A percentile compares a stretch with the other conserved stretches of the same genome.
phyloP scores from a whole-genome alignment of 2,113 vertebrate species.

The Apistogramma diplotaenia region DNA sequence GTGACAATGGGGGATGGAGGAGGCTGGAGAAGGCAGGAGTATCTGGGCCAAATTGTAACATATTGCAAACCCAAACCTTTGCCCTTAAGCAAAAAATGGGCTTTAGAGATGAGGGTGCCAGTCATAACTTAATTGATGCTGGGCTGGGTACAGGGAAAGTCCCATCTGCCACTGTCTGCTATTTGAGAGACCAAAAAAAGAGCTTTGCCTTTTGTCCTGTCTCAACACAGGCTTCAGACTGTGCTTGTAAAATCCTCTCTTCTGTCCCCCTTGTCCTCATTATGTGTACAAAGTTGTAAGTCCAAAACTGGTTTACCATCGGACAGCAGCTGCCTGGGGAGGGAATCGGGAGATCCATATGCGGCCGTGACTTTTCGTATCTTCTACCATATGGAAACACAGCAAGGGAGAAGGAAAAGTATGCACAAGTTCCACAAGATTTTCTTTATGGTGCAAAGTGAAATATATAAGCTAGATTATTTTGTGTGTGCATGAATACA shows the following conservation, averaged over 20 bases:
- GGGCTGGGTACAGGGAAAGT: constrained; percentile 26
- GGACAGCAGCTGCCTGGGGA: constrained; percentile 32
- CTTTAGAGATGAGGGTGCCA: constrained; percentile 63
- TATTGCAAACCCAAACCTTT: constrained; percentile 49
- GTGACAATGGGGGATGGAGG: constrained; percentile 11
- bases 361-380: constrained; percentile 51
- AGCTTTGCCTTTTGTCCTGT: constrained; percentile 43
- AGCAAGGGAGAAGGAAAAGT: not conserved
- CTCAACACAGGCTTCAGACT: constrained; percentile 48
- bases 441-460: not conserved
- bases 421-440: constrained; percentile 12
- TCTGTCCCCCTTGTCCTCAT: constrained; percentile 67
- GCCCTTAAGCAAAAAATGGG: constrained; percentile 47
- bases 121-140: constrained; percentile 62
- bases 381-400: constrained; percentile 42
- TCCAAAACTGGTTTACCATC: constrained; percentile 52
- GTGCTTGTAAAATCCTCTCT: constrained; percentile 51
- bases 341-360: constrained; percentile 34
- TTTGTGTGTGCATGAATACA: no score
- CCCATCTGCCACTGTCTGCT: constrained; percentile 66
- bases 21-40: constrained; percentile 9
- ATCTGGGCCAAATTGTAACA: constrained; percentile 57
- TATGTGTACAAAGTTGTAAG: constrained; percentile 55
- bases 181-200: constrained; percentile 42
- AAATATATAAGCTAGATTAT: not conserved